Percentiles rank a stretch among this genome's conserved stretches.
Evolutionary conservation across 2,113 vertebrate species (phyloP).

Genomic region (Cephalophus harveyi): DNA sequence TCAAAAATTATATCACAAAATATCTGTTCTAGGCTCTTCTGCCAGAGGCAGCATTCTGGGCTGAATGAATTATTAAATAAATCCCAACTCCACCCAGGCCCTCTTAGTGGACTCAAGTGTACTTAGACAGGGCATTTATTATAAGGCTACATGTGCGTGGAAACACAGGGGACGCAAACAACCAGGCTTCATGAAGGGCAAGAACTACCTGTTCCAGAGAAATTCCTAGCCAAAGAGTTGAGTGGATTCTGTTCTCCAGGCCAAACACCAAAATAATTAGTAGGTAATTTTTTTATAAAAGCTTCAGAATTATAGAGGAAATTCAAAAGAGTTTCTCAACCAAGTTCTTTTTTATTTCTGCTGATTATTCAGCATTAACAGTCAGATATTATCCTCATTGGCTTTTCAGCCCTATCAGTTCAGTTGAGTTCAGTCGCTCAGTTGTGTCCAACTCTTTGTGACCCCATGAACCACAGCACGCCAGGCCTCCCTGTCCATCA

Average conservation of each 20-base stretch:
- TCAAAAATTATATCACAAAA: not conserved
- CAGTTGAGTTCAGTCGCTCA: not conserved
- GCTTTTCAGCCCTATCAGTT: not conserved
- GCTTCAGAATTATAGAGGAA: not conserved
- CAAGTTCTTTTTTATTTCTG: not conserved
- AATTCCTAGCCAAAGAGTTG: not conserved
- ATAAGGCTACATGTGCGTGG: not conserved
- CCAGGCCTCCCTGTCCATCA: not conserved
- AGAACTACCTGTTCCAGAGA: not conserved
- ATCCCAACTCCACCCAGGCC: not conserved
- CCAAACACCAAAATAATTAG: conserved; percentile 25
- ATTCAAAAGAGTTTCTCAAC: not conserved
- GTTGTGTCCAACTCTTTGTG: fast-evolving
- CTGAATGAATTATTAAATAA: not conserved
- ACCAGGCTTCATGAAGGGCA: not conserved
- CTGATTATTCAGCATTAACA: not conserved
- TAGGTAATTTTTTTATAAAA: not conserved
- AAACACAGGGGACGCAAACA: not conserved
- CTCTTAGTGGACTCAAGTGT: not conserved
- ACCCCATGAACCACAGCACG: not conserved
- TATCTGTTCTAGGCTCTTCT: not conserved
- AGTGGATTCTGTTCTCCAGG: not conserved
- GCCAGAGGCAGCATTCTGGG: not conserved
- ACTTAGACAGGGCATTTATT: not conserved
- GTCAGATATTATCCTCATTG: not conserved